Evolutionary conservation across 2,888 invertebrate genomes (phyloP).

Genomic region (Mythimna pallens): DNA sequence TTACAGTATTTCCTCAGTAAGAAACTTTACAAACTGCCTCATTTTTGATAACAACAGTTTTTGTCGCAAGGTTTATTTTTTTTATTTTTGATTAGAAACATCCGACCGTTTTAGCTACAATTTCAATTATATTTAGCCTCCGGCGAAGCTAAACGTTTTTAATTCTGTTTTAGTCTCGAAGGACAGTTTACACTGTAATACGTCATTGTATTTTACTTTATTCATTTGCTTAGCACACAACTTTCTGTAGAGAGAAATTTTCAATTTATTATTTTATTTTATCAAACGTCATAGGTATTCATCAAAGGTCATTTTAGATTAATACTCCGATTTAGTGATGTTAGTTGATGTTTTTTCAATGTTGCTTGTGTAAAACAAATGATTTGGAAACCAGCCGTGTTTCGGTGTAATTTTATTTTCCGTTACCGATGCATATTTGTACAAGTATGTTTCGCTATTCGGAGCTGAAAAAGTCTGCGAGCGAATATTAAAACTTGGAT

Average conservation of each 20-base stretch:
- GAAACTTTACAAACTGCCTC: not conserved
- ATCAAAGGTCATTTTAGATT: too few species aligned
- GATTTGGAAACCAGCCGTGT: not conserved
- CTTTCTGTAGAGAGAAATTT: too few species aligned
- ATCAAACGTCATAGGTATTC: too few species aligned
- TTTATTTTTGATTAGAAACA: not conserved
- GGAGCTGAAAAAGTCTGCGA: not conserved
- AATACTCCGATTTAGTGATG: too few species aligned
- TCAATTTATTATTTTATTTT: too few species aligned
- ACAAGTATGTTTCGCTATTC: too few species aligned
- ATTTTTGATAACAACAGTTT: too few species aligned
- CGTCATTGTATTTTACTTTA: not conserved
- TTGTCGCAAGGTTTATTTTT: not conserved
- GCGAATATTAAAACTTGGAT: not conserved
- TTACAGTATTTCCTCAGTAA: not conserved
- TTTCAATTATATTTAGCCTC: not conserved
- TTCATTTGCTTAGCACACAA: too few species aligned
- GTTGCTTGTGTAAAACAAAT: not conserved
- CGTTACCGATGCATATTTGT: not conserved
- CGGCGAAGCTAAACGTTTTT: too few species aligned
- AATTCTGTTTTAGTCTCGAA: not conserved
- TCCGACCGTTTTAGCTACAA: not conserved
- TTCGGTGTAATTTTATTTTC: not conserved
- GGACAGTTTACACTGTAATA: not conserved
- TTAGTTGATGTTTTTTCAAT: too few species aligned